A percentile compares a stretch with the other conserved stretches of the same genome.
Evolutionary conservation across 1,140 invertebrate genomes (phyloP).

Genomic region (Acromyrmex heyeri): DNA sequence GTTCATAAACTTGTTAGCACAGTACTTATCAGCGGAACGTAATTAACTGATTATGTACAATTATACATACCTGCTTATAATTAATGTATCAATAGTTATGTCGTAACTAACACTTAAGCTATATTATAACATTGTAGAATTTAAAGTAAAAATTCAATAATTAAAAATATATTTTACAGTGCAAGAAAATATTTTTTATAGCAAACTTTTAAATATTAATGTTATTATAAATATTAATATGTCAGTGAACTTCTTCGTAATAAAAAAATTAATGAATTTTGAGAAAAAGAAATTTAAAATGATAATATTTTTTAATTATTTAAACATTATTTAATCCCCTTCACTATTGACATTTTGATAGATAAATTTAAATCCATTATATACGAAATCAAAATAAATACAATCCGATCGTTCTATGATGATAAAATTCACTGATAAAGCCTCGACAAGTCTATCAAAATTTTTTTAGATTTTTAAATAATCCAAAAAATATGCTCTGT

Average conservation of each 20-base stretch:
- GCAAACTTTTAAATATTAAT: neutral
- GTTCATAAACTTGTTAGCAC: neutral
- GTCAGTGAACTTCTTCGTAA: neutral
- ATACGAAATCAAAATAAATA: too few species aligned
- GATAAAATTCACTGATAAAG: too few species aligned
- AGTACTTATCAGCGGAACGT: neutral
- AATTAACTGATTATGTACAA: slow-evolving; percentile 6
- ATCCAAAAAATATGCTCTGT: too few species aligned
- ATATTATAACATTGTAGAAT: neutral
- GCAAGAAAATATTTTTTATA: neutral
- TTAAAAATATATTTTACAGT: neutral
- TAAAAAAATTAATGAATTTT: neutral
- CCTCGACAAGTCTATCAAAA: too few species aligned
- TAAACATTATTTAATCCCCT: neutral
- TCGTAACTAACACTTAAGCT: neutral
- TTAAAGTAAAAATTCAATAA: neutral
- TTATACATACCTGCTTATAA: neutral
- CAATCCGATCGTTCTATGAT: too few species aligned
- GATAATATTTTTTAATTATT: slow-evolving; percentile 12
- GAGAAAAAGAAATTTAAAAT: neutral
- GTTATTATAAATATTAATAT: neutral
- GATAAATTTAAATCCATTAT: too few species aligned
- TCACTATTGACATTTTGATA: too few species aligned
- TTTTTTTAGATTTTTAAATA: too few species aligned
- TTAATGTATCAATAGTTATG: neutral